Conservation (phyloP, 2,797 vertebrate genomes). For the Calcarius lapponicus region DNA sequence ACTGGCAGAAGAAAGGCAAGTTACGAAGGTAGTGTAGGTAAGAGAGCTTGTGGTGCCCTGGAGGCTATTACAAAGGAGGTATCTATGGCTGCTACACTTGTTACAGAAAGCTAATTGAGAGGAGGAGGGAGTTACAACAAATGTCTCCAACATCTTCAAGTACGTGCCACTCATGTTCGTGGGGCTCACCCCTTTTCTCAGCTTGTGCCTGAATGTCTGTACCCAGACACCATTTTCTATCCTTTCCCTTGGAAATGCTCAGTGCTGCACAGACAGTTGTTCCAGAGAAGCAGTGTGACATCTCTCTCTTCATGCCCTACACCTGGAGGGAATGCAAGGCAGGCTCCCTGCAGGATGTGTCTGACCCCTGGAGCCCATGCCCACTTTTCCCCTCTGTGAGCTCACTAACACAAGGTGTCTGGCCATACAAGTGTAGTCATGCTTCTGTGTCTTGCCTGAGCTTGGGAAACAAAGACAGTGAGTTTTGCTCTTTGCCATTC, state of each 20-base stretch:
- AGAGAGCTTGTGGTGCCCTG: neutral
- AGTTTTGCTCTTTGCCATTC: neutral
- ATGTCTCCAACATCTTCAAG: neutral
- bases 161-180: no score
- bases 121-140: neutral
- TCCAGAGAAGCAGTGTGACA: neutral
- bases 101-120: neutral
- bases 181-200: neutral
- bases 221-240: neutral
- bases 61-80: neutral
- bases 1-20: neutral
- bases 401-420: neutral
- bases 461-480: neutral
- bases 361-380: neutral
- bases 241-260: neutral
- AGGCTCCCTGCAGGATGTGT: neutral
- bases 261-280: neutral
- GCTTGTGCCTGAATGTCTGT: neutral
- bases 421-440: neutral
- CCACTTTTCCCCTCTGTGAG: neutral
- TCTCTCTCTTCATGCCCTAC: neutral
- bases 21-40: neutral
- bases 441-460: neutral
- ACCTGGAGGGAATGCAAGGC: neutral
- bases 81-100: neutral